Evolutionary conservation across 2,113 vertebrate genomes (phyloP).

Genomic region (Catharus bicknelli): DNA sequence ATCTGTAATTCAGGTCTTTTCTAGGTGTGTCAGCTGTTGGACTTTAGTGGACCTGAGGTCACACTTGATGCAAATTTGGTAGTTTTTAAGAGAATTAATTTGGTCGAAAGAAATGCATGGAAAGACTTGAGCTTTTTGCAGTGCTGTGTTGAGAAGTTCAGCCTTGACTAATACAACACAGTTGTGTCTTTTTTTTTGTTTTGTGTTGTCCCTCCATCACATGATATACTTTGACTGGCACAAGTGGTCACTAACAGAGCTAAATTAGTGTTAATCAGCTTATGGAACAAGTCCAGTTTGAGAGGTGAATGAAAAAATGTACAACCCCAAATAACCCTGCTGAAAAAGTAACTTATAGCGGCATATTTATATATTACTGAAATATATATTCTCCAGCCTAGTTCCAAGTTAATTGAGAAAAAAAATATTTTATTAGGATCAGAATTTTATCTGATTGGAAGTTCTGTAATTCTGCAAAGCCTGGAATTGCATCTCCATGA

Average conservation of each 20-base stretch:
- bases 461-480: rapidly evolving
- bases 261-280: background rate
- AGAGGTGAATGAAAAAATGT: background rate
- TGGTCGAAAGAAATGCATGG: background rate
- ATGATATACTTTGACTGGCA: background rate
- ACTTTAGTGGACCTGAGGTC: background rate
- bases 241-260: background rate
- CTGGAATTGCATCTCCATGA: background rate
- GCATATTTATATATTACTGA: background rate
- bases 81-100: background rate
- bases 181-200: background rate
- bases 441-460: background rate
- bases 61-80: background rate
- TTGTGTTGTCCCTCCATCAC: background rate
- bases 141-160: background rate
- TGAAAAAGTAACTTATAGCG: background rate
- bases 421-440: background rate
- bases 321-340: background rate
- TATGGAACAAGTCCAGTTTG: background rate
- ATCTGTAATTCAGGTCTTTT: background rate
- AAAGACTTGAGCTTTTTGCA: background rate
- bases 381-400: background rate
- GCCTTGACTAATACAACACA: background rate
- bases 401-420: background rate
- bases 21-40: background rate